phyloP scores from a whole-genome alignment of 2,113 vertebrate species.

The Pterocles burchelli region DNA sequence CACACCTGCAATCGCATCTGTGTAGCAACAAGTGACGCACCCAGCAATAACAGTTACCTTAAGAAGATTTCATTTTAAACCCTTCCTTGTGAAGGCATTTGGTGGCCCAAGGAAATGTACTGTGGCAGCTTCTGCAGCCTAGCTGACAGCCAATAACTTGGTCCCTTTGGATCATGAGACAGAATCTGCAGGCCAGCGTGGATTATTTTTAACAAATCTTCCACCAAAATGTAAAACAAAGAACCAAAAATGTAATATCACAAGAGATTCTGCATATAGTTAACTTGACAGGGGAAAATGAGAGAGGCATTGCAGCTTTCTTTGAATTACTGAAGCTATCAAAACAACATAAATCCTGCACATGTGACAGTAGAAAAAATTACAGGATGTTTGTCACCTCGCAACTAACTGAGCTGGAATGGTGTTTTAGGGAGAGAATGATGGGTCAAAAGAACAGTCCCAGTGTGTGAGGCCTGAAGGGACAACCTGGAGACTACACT shows the following conservation, averaged over 20 bases:
- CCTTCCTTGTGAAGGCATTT: neutral
- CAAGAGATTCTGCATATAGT: neutral
- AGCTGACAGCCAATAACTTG: neutral
- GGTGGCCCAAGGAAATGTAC: neutral
- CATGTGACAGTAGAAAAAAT: neutral
- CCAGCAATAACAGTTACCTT: neutral
- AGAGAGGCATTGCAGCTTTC: neutral
- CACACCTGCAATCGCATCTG: neutral
- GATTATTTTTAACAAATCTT: neutral
- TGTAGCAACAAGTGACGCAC: neutral
- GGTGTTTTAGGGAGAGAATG: neutral
- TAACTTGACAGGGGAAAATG: neutral
- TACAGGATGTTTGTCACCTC: neutral
- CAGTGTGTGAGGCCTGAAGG: rapidly evolving
- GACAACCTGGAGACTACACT: neutral
- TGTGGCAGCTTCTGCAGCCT: neutral
- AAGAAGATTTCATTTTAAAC: neutral
- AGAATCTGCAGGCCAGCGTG: neutral
- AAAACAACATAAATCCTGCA: neutral
- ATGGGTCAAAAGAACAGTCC: neutral
- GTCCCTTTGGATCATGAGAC: neutral
- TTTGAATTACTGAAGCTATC: neutral
- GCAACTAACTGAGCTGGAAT: neutral
- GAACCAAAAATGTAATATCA: neutral
- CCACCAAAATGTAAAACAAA: neutral